These are phyloP conservation scores for Megaptera novaeangliae DNA, from an alignment of 2,113 vertebrate genomes.

Conservation along the genomic window DNA sequence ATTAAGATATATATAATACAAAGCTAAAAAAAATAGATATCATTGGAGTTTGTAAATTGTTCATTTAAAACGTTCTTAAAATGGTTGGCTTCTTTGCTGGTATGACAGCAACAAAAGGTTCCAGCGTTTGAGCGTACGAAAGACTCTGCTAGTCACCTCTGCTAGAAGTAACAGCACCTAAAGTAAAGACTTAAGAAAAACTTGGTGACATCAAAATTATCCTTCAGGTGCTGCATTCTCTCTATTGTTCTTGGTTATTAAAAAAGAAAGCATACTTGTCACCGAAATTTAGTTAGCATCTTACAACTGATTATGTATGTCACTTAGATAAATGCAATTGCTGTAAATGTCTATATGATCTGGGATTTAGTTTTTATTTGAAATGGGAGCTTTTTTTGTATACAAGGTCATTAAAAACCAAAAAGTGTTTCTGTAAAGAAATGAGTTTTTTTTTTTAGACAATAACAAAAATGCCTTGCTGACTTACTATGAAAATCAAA, in stretches of 20 bases:
- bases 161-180: conserved; percentile 85
- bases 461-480: conserved; percentile 73
- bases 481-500: conserved; percentile 76
- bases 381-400: conserved; percentile 82
- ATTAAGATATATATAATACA: not conserved
- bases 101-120: conserved; percentile 82
- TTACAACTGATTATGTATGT: conserved; percentile 84
- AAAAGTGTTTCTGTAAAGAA: conserved; percentile 81
- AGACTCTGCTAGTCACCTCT: conserved; percentile 87
- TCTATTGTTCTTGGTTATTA: conserved; percentile 86
- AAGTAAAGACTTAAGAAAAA: conserved; percentile 86
- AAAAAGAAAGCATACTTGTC: conserved; percentile 86
- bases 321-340: conserved; percentile 86
- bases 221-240: conserved; percentile 85
- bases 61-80: conserved; percentile 83
- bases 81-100: conserved; percentile 78
- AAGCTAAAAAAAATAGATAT: not conserved
- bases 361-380: conserved; percentile 82
- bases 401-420: conserved; percentile 84
- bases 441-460: conserved; percentile 66
- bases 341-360: conserved; percentile 84
- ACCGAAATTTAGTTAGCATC: conserved; percentile 85
- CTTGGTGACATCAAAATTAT: conserved; percentile 87
- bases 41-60: conserved; percentile 78
- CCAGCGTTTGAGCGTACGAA: conserved; percentile 80